Conservation (phyloP, 2,113 vertebrate species). For the Polypterus senegalus region DNA sequence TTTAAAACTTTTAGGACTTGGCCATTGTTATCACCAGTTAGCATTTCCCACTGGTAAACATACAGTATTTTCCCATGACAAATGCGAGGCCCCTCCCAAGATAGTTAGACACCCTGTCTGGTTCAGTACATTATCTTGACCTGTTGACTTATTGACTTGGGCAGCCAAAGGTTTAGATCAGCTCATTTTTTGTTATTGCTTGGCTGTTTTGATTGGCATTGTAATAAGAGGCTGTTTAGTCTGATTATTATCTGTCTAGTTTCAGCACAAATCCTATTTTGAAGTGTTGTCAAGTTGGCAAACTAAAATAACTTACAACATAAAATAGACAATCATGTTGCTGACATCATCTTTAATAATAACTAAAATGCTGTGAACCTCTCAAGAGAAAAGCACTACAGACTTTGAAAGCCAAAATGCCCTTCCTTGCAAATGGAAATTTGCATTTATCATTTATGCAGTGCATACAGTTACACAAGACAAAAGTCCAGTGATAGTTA, state of each 20-base stretch:
- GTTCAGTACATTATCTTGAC: slow-evolving; percentile 38
- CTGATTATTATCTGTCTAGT: background rate
- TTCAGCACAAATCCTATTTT: background rate
- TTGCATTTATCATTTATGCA: no score
- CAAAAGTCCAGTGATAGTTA: no score
- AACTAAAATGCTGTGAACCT: background rate
- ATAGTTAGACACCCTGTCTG: slow-evolving; percentile 61
- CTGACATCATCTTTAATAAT: background rate
- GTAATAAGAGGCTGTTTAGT: slow-evolving; percentile 7
- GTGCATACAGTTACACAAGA: no score
- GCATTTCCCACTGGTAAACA: slow-evolving; percentile 75
- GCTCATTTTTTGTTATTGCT: slow-evolving; percentile 2
- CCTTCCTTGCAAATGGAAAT: no score
- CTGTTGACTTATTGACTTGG: slow-evolving; percentile 30
- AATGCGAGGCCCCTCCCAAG: slow-evolving; percentile 37
- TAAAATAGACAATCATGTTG: background rate
- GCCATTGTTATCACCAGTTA: slow-evolving; percentile 71
- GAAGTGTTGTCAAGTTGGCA: background rate
- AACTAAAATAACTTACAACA: background rate
- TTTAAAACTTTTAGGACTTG: slow-evolving; percentile 51
- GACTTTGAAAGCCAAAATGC: no score
- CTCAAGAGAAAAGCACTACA: no score
- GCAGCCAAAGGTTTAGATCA: slow-evolving; percentile 21
- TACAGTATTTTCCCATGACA: slow-evolving; percentile 71
- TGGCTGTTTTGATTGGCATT: slow-evolving; percentile 9